Conservation (phyloP, 2,797 vertebrate species). For the Lepidocolaptes lacrymiger region DNA sequence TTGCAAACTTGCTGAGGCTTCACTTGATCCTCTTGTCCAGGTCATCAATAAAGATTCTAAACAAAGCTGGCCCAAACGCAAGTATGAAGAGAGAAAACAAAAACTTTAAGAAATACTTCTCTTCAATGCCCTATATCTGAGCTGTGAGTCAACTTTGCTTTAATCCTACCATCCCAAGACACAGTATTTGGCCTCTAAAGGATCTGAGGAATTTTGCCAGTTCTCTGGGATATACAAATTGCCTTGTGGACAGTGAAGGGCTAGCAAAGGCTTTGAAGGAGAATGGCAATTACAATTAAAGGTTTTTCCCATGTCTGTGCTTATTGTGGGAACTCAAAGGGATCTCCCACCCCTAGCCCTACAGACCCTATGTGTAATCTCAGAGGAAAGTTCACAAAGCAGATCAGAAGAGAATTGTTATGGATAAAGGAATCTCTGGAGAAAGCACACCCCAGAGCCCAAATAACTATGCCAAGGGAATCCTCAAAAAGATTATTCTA, state of each 20-base stretch:
- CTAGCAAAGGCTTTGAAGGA: not conserved
- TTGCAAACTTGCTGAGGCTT: not conserved
- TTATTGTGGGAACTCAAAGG: not conserved
- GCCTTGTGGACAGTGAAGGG: not conserved
- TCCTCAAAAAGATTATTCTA: not conserved
- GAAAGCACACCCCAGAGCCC: not conserved
- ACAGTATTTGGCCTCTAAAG: not conserved
- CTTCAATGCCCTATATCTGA: not conserved
- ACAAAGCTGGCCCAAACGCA: not conserved
- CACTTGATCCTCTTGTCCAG: not conserved
- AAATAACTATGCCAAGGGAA: not conserved
- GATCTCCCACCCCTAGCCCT: not conserved
- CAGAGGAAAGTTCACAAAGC: not conserved
- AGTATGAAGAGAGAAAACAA: not conserved
- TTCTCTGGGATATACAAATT: not conserved
- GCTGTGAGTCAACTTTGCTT: not conserved
- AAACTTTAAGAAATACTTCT: not conserved
- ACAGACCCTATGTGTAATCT: not conserved
- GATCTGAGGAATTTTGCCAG: not conserved
- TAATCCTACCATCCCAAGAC: not conserved
- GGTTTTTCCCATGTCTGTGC: not conserved
- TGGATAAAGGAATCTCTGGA: not conserved
- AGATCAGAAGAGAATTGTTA: not conserved
- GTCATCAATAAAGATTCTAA: not conserved
- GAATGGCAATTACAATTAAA: not conserved